phyloP scores from a whole-genome alignment of 1,140 invertebrate species.

The Zaprionus africanus region DNA sequence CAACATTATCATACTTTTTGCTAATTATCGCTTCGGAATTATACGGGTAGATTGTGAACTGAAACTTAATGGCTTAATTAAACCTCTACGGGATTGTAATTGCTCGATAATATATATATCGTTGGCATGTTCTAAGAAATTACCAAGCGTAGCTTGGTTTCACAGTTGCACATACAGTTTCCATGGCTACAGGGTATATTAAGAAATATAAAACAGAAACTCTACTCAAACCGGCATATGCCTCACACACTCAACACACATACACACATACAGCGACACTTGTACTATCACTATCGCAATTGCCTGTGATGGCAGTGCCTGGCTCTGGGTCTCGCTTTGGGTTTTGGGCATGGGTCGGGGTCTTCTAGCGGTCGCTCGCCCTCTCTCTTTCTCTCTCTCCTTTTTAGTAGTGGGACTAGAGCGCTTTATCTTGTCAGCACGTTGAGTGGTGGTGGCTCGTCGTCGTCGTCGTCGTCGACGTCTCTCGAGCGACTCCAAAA shows the following conservation, averaged over 20 bases:
- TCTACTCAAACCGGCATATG: slow-evolving; percentile 44
- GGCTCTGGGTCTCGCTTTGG: slow-evolving; percentile 1
- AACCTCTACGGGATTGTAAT: background rate
- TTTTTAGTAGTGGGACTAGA: slow-evolving; percentile 46
- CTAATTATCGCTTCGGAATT: too few species aligned
- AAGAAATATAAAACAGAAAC: slow-evolving; percentile 24
- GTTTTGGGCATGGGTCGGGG: slow-evolving; percentile 6
- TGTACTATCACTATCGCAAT: slow-evolving; percentile 38
- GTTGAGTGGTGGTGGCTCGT: slow-evolving; percentile 28
- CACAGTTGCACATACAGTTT: background rate
- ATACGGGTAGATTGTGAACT: too few species aligned
- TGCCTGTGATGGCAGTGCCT: slow-evolving; percentile 22
- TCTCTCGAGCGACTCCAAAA: slow-evolving; percentile 27
- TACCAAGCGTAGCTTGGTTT: background rate
- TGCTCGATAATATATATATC: background rate
- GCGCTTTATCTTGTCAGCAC: slow-evolving; percentile 73
- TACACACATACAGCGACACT: slow-evolving; percentile 7
- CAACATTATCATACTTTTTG: background rate
- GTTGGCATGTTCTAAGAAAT: background rate
- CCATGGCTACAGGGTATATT: slow-evolving; percentile 3
- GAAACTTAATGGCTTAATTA: background rate
- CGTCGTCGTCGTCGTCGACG: slow-evolving; percentile 1
- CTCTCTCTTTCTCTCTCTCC: slow-evolving; percentile 44
- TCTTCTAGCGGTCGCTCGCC: background rate
- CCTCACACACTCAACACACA: slow-evolving; percentile 30